Evolutionary conservation across 2,113 vertebrate genomes (phyloP).

Genomic region (Trematomus loennbergii): DNA sequence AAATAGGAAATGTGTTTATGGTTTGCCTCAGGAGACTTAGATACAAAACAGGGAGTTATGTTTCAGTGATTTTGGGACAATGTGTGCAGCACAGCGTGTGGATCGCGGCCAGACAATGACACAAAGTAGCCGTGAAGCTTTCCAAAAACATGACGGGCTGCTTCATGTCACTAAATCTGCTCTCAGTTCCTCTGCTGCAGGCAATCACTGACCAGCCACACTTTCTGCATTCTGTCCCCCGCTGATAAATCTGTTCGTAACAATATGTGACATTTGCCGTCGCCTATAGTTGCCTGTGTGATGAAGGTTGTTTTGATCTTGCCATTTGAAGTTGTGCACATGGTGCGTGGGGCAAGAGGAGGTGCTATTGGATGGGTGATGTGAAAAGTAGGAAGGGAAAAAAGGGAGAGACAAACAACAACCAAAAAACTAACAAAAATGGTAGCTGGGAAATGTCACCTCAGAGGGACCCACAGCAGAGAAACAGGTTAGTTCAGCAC

Average conservation of each 20-base stretch:
- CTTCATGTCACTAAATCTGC: conserved; percentile 39
- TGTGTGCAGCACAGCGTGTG: conserved; percentile 17
- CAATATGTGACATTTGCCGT: conserved; percentile 62
- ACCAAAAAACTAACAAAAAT: conserved; percentile 53
- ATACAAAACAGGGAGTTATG: conserved; percentile 6
- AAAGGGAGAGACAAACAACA: conserved; percentile 15
- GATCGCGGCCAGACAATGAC: conserved; percentile 22
- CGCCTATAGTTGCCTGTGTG: conserved; percentile 31
- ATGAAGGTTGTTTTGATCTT: conserved; percentile 75
- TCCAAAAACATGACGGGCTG: conserved; percentile 40
- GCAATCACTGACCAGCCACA: conserved; percentile 21
- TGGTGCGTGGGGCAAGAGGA: conserved; percentile 6
- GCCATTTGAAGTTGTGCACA: conserved; percentile 60
- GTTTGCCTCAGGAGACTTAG: conserved; percentile 1
- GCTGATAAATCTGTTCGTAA: conserved; percentile 36
- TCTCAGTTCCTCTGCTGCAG: conserved; percentile 20
- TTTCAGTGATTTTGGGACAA: conserved; percentile 30
- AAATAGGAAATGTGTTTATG: neutral
- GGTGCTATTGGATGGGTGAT: conserved; percentile 19
- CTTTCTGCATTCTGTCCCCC: neutral
- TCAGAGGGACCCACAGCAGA: conserved; percentile 18
- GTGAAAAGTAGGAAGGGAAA: conserved; percentile 26
- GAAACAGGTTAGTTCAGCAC: conserved; percentile 5
- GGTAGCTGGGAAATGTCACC: conserved; percentile 58
- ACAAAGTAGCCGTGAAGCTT: conserved; percentile 19